Conservation (phyloP, 2,113 vertebrate genomes). For the Trogon melanurus region DNA sequence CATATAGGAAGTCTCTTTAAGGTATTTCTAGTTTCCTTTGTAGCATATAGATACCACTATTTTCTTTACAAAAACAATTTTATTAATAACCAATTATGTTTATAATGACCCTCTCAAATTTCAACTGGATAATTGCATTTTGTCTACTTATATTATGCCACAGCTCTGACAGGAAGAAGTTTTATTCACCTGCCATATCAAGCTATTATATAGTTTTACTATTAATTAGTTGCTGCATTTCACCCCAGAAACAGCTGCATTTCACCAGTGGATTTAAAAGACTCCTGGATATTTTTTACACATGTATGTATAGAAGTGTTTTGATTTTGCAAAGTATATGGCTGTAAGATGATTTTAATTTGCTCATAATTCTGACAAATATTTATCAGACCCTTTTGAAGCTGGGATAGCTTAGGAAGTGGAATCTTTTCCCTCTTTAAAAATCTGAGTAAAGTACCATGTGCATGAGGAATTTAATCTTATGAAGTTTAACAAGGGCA, state of each 20-base stretch:
- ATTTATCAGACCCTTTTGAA: background rate
- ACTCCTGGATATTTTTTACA: background rate
- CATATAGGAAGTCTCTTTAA: background rate
- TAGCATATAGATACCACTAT: background rate
- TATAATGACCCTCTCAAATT: background rate
- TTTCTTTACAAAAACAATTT: background rate
- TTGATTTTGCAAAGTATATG: conserved; percentile 12
- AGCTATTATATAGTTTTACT: background rate
- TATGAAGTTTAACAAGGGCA: too few relatives aligned
- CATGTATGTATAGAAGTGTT: background rate
- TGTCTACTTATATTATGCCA: background rate
- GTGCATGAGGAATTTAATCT: background rate
- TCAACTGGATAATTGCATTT: background rate
- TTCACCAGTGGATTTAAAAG: background rate
- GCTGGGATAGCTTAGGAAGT: background rate
- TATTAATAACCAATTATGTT: background rate
- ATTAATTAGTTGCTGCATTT: background rate
- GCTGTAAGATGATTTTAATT: background rate
- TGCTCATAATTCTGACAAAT: background rate
- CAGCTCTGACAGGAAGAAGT: background rate
- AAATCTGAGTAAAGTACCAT: background rate
- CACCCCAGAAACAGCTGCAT: background rate
- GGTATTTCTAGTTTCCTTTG: background rate
- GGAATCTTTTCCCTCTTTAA: background rate
- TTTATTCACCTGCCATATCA: background rate